A percentile compares a stretch with the other conserved stretches of the same genome.
Evolutionary conservation across 2,113 vertebrate genomes (phyloP).

Genomic region (Pseudorectes ferrugineus): DNA sequence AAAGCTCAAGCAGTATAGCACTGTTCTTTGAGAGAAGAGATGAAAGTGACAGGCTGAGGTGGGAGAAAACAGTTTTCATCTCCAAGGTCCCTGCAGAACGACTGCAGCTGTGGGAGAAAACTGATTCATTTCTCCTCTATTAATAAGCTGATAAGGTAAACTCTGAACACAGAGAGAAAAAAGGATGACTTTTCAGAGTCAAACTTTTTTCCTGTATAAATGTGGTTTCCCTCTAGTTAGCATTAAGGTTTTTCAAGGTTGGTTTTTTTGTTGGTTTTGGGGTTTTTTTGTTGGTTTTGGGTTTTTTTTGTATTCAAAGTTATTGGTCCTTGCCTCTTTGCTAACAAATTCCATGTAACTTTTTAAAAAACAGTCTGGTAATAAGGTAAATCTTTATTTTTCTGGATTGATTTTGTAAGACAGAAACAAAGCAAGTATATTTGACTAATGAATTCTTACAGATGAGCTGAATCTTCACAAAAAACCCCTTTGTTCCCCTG

Average conservation of each 20-base stretch:
- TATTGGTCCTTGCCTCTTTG: background rate
- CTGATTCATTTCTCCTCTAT: background rate
- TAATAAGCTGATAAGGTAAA: background rate
- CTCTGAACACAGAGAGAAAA: background rate
- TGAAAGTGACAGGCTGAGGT: background rate
- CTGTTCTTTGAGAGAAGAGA: background rate
- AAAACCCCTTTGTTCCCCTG: accelerated
- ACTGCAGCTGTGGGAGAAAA: background rate
- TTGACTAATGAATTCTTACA: background rate
- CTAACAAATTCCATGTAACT: background rate
- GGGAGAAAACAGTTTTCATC: background rate
- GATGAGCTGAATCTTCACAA: background rate
- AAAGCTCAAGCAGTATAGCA: background rate
- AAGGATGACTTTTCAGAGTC: background rate
- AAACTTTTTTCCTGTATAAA: background rate
- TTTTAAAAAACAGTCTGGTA: background rate
- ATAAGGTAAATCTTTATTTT: background rate
- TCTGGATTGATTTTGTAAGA: background rate
- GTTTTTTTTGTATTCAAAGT: background rate
- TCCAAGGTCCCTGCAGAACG: background rate
- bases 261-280: background rate
- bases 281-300: background rate
- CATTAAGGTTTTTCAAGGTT: background rate
- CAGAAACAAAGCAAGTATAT: background rate
- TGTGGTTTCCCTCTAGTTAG: background rate